Evolutionary conservation across 2,888 invertebrate genomes (phyloP), one percentile per base, ranked within the genome.

Genomic region (Sycophila texana): DNA sequence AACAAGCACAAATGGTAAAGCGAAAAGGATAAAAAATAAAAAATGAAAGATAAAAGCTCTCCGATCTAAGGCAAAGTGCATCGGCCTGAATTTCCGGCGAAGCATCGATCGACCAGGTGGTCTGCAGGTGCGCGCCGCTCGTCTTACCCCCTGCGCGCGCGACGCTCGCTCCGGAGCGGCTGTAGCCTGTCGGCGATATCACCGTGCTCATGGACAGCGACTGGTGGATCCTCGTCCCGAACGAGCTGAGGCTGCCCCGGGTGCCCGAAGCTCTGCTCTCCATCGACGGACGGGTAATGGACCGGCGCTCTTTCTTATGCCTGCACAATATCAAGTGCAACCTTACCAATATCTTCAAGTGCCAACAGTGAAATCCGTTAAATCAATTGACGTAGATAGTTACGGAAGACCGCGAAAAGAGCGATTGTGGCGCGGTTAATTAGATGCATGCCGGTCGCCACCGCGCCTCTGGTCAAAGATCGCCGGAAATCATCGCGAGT

Each of bases 201-300:
- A 85, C 87, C 51, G 58, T 13, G 66, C 13, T 22, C 68, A 88
- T 89, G 88, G 89, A 89, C 74, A 87, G 85, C 82, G 88, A 89
- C 81, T 89, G 90, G 89, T 90, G 90, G 90, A 85, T 85, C 65
- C 84, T 90, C 39, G 84, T 86, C 57, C 82, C 83, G 39, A 85
- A 39, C 47, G 84, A 84, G 73, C 83, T 86, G 63, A 83, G 87
- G 71, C 83, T 86, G n/a, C 83, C 84, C 16, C 84, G 83, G 68
- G 88, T 94, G 55, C 93, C 94, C 0, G 94, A 94, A 82, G 91
- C 92, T 84, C 90, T 94, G 82, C 92, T 93, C 3, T 92, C 94
- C 60, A 84, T 91, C 74, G 93, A 94, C 85, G 94, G 94, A 84
- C 88, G 93, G 93, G 94, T 94, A 90, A 83, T 91, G n/a, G n/a